Conservation (phyloP, 2,797 vertebrate genomes). For the Sylvilagus floridanus region DNA sequence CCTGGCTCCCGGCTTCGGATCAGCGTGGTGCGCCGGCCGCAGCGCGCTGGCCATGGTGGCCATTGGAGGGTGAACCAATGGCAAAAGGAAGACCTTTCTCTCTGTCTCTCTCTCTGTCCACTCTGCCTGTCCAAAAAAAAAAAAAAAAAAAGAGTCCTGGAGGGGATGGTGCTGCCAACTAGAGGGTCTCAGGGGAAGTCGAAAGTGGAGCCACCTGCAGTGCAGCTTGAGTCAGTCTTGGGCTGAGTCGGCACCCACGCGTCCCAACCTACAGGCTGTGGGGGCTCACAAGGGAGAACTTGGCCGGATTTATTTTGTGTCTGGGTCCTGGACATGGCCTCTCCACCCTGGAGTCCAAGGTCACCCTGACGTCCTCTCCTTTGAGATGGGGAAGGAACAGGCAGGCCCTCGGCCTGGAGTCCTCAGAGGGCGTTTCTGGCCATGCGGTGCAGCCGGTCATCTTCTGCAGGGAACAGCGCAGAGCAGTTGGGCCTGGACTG, state of each 20-base stretch:
- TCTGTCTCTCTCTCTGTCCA: no score
- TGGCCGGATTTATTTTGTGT: not conserved
- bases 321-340: not conserved
- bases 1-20: no score
- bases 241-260: not conserved
- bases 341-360: not conserved
- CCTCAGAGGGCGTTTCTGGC: not conserved
- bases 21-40: rapidly evolving
- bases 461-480: not conserved
- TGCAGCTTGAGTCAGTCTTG: not conserved
- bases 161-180: not conserved
- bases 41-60: no score
- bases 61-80: no score
- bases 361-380: not conserved
- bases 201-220: not conserved
- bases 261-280: not conserved
- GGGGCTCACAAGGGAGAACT: not conserved
- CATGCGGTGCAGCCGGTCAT: not conserved
- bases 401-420: not conserved
- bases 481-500: no score
- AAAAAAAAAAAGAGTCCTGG: no score
- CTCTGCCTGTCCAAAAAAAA: no score
- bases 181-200: not conserved
- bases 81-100: no score
- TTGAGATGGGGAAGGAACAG: not conserved